Conservation (phyloP, 2,113 vertebrate species). For the Pimephales promelas region DNA sequence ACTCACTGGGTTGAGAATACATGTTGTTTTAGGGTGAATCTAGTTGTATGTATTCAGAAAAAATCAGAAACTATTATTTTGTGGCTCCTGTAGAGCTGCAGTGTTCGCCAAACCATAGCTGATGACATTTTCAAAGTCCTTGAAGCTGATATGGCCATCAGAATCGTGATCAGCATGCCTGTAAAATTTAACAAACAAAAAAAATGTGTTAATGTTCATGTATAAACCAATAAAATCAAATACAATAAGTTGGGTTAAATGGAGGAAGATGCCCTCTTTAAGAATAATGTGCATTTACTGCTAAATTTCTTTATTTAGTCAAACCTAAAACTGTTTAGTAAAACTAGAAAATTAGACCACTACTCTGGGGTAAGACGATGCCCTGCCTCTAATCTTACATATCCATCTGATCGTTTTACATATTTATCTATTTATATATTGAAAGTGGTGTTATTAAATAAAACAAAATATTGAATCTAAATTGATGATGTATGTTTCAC, state of each 20-base stretch:
- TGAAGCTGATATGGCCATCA: slow-evolving; percentile 78
- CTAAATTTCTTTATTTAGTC: not conserved
- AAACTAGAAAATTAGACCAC: too few species aligned
- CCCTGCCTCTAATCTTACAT: too few species aligned
- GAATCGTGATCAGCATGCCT: slow-evolving; percentile 80
- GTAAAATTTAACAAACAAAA: slow-evolving; percentile 44
- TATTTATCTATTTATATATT: too few species aligned
- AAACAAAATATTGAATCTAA: too few species aligned
- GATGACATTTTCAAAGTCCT: slow-evolving; percentile 79
- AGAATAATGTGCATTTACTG: not conserved
- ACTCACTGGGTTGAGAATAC: not conserved
- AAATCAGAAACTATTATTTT: not conserved
- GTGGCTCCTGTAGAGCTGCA: slow-evolving; percentile 4
- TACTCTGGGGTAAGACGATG: too few species aligned
- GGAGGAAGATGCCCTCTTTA: not conserved
- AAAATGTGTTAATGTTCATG: not conserved
- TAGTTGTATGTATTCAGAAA: not conserved
- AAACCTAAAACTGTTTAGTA: not conserved
- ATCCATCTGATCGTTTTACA: too few species aligned
- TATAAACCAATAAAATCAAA: not conserved
- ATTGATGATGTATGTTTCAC: too few species aligned
- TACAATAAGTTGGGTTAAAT: not conserved
- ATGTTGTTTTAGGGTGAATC: not conserved
- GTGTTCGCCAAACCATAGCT: slow-evolving; percentile 65
- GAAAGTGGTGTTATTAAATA: too few species aligned